Evolutionary conservation across 2,113 vertebrate species (phyloP).

Genomic region (Drymodes brunneopygia): DNA sequence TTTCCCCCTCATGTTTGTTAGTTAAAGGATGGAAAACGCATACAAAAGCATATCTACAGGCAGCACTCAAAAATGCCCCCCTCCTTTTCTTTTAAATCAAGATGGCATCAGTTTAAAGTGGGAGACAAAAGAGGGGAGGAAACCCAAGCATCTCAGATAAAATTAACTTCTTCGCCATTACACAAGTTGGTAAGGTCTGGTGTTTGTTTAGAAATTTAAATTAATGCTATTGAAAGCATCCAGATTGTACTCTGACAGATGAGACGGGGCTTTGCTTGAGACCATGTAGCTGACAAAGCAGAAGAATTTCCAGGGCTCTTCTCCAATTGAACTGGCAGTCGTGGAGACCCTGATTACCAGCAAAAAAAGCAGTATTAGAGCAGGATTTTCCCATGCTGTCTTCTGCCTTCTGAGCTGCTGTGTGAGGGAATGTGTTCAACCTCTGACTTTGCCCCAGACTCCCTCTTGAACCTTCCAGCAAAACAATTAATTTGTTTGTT

Average conservation of each 20-base stretch:
- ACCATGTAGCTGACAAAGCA: neutral
- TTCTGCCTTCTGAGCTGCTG: neutral
- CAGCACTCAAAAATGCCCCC: neutral
- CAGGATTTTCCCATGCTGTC: neutral
- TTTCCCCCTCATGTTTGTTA: neutral
- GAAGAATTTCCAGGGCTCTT: neutral
- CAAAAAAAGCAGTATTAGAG: neutral
- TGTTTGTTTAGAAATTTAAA: conserved; percentile 16
- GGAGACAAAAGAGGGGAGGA: neutral
- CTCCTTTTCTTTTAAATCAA: neutral
- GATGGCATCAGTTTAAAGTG: neutral
- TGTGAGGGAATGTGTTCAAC: neutral
- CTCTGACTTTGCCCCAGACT: neutral
- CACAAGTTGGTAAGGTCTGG: neutral
- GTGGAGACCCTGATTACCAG: neutral
- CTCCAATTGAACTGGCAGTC: neutral
- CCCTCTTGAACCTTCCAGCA: neutral
- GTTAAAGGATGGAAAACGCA: conserved; percentile 48
- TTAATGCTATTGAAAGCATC: neutral
- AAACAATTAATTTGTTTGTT: neutral
- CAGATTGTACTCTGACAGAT: neutral
- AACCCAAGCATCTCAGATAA: neutral
- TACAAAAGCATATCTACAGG: conserved; percentile 10
- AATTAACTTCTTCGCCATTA: neutral
- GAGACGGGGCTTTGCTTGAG: neutral